phyloP scores from a whole-genome alignment of 2,113 vertebrate genomes.

The Falco punctatus region DNA sequence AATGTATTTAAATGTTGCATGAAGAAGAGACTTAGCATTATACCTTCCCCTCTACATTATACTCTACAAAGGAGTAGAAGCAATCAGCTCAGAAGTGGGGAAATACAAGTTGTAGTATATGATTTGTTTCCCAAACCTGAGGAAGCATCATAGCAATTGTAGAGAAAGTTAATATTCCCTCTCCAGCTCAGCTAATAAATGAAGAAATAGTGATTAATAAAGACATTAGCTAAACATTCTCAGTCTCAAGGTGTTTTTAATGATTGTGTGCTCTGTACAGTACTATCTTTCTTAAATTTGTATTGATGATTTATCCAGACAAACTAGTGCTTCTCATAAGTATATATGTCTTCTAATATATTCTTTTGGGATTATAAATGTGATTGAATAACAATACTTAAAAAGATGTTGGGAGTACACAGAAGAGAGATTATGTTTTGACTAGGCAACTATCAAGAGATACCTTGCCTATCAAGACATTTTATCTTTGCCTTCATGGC shows the following conservation, averaged over 20 bases:
- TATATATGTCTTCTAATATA: neutral
- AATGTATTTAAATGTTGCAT: neutral
- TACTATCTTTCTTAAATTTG: neutral
- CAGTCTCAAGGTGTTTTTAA: neutral
- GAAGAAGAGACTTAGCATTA: neutral
- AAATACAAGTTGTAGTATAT: neutral
- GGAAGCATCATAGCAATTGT: neutral
- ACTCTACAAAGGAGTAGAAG: neutral
- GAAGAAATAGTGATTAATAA: neutral
- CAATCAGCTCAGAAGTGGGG: neutral
- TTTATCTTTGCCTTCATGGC: neutral
- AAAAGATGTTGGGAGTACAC: neutral
- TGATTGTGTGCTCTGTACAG: fast-evolving
- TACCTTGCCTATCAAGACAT: neutral
- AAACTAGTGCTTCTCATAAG: neutral
- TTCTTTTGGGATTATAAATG: neutral
- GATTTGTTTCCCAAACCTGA: neutral
- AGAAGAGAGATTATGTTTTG: neutral
- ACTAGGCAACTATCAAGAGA: neutral
- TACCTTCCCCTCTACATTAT: neutral
- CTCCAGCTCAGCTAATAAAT: neutral
- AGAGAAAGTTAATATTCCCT: neutral
- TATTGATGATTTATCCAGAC: neutral
- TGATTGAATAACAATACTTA: neutral
- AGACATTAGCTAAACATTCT: neutral